Evolutionary conservation across 2,797 vertebrate genomes (phyloP).

Genomic region (Hyperoplus immaculatus): DNA sequence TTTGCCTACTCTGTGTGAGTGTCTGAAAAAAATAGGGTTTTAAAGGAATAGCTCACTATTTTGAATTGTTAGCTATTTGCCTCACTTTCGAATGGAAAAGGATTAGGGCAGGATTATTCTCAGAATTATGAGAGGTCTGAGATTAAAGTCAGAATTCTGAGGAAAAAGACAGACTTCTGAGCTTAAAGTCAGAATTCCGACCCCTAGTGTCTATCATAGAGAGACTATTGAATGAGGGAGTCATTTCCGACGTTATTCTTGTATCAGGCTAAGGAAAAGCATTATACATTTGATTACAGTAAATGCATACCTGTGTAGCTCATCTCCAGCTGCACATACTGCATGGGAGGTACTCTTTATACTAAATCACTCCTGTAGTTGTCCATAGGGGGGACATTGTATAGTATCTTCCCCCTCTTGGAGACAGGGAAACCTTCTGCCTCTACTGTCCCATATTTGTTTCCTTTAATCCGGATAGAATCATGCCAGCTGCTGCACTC

Average conservation of each 20-base stretch:
- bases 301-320: conserved; percentile 1
- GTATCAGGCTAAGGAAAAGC: neutral
- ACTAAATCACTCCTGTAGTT: conserved; percentile 3
- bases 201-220: neutral
- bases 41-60: too few relatives aligned
- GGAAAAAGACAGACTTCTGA: too few relatives aligned
- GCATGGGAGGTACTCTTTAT: neutral
- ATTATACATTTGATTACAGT: conserved; percentile 25
- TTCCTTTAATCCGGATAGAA: conserved; percentile 30
- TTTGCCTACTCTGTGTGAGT: neutral
- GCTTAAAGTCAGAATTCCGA: too few relatives aligned
- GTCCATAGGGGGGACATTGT: conserved; percentile 2
- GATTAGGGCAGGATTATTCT: too few relatives aligned
- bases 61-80: too few relatives aligned
- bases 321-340: conserved; percentile 8
- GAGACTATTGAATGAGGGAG: neutral
- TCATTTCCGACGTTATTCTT: neutral
- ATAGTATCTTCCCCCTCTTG: neutral
- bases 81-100: too few relatives aligned
- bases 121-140: too few relatives aligned
- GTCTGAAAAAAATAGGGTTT: neutral
- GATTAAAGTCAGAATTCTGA: too few relatives aligned
- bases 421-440: neutral
- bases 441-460: conserved; percentile 18
- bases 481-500: conserved; percentile 31